phyloP scores from a whole-genome alignment of 2,888 invertebrate species.

The Andrena minutula region DNA sequence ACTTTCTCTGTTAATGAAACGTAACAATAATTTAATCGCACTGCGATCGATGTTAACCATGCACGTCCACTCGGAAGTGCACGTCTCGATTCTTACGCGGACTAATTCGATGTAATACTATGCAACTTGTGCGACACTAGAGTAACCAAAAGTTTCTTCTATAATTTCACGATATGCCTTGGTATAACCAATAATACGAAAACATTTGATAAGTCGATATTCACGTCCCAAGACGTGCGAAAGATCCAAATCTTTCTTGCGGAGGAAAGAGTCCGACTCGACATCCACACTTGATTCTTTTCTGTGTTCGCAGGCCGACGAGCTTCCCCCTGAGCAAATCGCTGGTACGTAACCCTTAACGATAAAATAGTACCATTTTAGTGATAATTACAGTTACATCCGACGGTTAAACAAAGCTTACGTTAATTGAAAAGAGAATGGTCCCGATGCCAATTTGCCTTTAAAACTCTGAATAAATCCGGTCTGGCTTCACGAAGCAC shows the following conservation, averaged over 20 bases:
- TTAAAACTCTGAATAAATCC: too few relatives aligned
- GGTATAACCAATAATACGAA: background rate
- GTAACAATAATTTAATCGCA: too few relatives aligned
- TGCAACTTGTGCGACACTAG: background rate
- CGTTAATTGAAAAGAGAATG: background rate
- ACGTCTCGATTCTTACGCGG: background rate
- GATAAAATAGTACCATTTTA: background rate
- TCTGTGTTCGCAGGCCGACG: constrained; percentile 90
- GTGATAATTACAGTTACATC: background rate
- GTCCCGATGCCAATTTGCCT: too few relatives aligned
- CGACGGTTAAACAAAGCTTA: background rate
- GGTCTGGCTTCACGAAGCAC: too few relatives aligned
- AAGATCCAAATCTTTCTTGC: background rate
- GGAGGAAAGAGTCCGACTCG: background rate
- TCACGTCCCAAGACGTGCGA: background rate
- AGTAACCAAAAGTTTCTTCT: constrained; percentile 22
- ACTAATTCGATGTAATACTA: constrained; percentile 29
- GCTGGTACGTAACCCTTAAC: constrained; percentile 89
- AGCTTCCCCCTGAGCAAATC: constrained; percentile 96
- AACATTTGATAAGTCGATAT: constrained; percentile 6
- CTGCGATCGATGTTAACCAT: background rate
- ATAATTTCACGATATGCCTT: constrained; percentile 6
- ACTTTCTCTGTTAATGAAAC: background rate
- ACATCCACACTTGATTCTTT: constrained; percentile 49
- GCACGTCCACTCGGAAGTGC: constrained; percentile 29